Base-by-base conservation (phyloP, 2,888 invertebrate species). In the Tachina grossa region DNA sequence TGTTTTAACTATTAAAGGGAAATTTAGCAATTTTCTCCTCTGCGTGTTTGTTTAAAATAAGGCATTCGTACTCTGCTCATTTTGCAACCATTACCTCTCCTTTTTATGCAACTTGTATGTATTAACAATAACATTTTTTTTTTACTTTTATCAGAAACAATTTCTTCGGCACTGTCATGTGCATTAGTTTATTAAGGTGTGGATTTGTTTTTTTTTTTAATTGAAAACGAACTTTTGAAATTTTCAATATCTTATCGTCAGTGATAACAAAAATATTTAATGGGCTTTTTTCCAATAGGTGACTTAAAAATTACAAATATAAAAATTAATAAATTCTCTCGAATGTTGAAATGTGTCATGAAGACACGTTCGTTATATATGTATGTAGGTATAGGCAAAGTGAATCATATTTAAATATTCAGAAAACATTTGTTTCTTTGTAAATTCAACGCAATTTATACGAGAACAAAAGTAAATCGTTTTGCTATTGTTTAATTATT, bases 371-470 rank as follows among this genome's bases (percentile, higher is more conserved):
- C 14, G 49, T n/a, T 51, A 51, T 68, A 53, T 53, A 9, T 31
- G 6, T 31, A 31, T 6, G 6, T 31, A 31, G 0, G 22, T 31
- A 31, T 0, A 53, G 47, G 31, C n/a, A 13, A 51, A 59, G 31
- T 81, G 81, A 81, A 75, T 81, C 81, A 81, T 61, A 53, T 49
- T 57, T 11, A 66, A 66, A 68, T 41, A 74, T 68, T 65, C 39
- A 47, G 9, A 71, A 71, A 78, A 41, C 8, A 57, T 49, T 51
- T 39, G 59, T 74, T 61, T 59, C 9, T 47, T 55, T 11, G 22
- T 39, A 31, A 31, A n/a, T 51, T 45, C 16, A 63, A 16, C 22
- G 31, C 31, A 31, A 31, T 45, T 31, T 19, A 63, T 22, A 43
- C 1, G 51, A 43, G 16, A 65, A 63, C 43, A 22, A 45, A 53